phyloP scores from a whole-genome alignment of 2,888 invertebrate genomes.

The Ypsolopha scabrella region DNA sequence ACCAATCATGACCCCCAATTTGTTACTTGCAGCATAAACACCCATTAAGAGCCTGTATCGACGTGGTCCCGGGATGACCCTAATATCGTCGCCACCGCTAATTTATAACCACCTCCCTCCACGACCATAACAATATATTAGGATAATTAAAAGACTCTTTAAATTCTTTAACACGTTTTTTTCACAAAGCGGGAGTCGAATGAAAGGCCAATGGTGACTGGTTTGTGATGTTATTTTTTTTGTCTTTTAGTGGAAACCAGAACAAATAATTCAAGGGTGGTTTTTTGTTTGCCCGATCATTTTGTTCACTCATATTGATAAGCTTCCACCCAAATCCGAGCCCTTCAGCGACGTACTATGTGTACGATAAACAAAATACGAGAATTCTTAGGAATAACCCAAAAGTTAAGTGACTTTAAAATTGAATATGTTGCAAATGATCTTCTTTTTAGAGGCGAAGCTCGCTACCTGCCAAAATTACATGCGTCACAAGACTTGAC shows the following conservation, averaged over 20 bases:
- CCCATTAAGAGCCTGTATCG: background rate
- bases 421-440: too few relatives aligned
- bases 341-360: too few relatives aligned
- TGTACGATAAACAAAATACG: too few relatives aligned
- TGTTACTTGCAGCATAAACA: background rate
- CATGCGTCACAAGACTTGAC: slow-evolving; percentile 17
- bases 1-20: background rate
- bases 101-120: slow-evolving; percentile 63
- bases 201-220: slow-evolving; percentile 66
- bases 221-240: slow-evolving; percentile 58
- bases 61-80: background rate
- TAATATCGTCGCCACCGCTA: slow-evolving; percentile 40
- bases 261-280: slow-evolving; percentile 63
- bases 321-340: too few relatives aligned
- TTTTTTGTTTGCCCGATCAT: slow-evolving; percentile 54
- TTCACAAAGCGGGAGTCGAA: slow-evolving; percentile 58
- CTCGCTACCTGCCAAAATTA: slow-evolving; percentile 3
- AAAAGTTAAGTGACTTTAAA: too few relatives aligned
- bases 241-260: slow-evolving; percentile 59
- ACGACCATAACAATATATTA: slow-evolving; percentile 68
- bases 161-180: slow-evolving; percentile 70
- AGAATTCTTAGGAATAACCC: too few relatives aligned
- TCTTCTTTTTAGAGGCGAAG: too few relatives aligned
- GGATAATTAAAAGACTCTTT: slow-evolving; percentile 70
- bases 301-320: slow-evolving; percentile 46